phyloP scores from a whole-genome alignment of 1,140 invertebrate genomes.

The Eumaeus atala region DNA sequence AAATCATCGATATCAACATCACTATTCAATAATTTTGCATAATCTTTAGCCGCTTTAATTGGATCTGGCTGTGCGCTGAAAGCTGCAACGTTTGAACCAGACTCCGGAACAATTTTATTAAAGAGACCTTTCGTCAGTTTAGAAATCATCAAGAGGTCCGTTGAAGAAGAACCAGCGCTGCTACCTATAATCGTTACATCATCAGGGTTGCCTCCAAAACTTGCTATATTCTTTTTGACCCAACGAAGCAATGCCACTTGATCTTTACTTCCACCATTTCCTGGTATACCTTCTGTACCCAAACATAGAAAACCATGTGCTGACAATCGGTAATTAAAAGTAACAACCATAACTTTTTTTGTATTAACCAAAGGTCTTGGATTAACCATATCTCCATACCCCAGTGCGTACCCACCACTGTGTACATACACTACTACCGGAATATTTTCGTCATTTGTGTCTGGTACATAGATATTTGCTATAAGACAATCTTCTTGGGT shows the following conservation, averaged over 20 bases:
- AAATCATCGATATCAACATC: conserved; percentile 29
- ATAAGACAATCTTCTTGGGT: conserved; percentile 5
- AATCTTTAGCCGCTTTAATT: conserved; percentile 29
- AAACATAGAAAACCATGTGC: conserved; percentile 41
- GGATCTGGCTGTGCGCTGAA: conserved; percentile 34
- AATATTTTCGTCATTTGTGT: conserved; percentile 21
- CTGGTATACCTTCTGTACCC: conserved; percentile 42
- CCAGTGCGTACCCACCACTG: conserved; percentile 23
- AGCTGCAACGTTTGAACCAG: conserved; percentile 27
- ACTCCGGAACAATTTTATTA: conserved; percentile 42
- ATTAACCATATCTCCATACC: conserved; percentile 21
- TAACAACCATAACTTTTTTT: conserved; percentile 33
- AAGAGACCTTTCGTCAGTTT: conserved; percentile 37
- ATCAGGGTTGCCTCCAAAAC: conserved; percentile 46
- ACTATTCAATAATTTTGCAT: conserved; percentile 24
- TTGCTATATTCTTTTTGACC: conserved; percentile 45
- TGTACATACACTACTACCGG: conserved; percentile 25
- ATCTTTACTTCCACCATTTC: conserved; percentile 52
- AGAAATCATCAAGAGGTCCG: conserved; percentile 43
- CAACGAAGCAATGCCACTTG: conserved; percentile 40
- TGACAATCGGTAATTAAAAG: conserved; percentile 41
- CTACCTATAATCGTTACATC: conserved; percentile 43
- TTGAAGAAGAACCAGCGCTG: conserved; percentile 41
- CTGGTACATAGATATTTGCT: conserved; percentile 26
- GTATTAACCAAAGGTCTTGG: conserved; percentile 31